Conservation (phyloP, 2,113 vertebrate species). For the Gobiocypris rarus region DNA sequence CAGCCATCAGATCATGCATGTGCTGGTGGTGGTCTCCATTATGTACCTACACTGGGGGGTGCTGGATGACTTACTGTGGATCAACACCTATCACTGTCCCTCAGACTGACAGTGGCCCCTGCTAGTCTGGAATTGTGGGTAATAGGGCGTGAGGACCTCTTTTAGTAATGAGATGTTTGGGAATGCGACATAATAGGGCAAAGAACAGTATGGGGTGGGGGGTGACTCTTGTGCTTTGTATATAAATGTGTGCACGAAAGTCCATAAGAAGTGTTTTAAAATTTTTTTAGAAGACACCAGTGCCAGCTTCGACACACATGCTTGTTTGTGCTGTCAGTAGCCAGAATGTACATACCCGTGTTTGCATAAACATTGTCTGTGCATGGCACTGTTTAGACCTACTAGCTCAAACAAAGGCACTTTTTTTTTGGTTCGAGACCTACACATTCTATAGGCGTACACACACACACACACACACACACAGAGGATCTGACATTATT, state of each 20-base stretch:
- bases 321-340: constrained; percentile 47
- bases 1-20: constrained; percentile 95
- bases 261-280: constrained; percentile 59
- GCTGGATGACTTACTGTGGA: constrained; percentile 89
- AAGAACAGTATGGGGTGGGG: background rate
- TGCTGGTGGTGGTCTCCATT: constrained; percentile 90
- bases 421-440: background rate
- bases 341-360: constrained; percentile 71
- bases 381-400: constrained; percentile 25
- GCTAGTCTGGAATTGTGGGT: constrained; percentile 18
- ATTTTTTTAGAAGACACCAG: constrained; percentile 52
- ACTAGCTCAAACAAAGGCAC: constrained; percentile 53
- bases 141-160: constrained; percentile 42
- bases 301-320: constrained; percentile 56
- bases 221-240: constrained; percentile 25
- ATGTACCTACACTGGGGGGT: constrained; percentile 91
- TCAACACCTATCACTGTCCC: constrained; percentile 83
- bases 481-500: constrained; percentile 37
- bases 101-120: constrained; percentile 73
- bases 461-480: background rate
- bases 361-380: constrained; percentile 61
- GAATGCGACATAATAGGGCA: constrained; percentile 8
- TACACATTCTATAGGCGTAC: constrained; percentile 28
- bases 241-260: constrained; percentile 42
- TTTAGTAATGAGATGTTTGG: constrained; percentile 1